Evolutionary conservation across 2,113 vertebrate species (phyloP), one percentile per base, ranked within the genome.

Genomic region (Perccottus glenii): DNA sequence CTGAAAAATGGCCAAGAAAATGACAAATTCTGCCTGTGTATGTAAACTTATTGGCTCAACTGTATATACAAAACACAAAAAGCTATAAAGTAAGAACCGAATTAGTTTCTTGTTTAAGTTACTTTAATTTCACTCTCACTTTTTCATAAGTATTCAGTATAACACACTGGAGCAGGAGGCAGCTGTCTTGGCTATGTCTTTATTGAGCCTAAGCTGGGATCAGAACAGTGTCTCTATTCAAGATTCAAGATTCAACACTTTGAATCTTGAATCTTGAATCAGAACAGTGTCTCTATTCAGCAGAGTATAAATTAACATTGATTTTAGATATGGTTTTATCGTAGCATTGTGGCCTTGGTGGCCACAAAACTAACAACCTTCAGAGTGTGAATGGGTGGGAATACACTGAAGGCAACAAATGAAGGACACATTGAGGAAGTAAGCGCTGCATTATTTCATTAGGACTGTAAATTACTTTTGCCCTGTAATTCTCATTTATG

Each of bases 221-320:
- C 57, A 51, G 61, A 71, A 65, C 55, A 46, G n/a, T 53, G 38
- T 66, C 60, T 76, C 53, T 32, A 60, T 76, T 84, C 73, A 78
- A n/a, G n/a, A n/a, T n/a, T n/a, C n/a, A n/a, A n/a, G n/a, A n/a
- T n/a, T n/a, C n/a, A n/a, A n/a, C n/a, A n/a, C n/a, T n/a, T n/a
- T n/a, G n/a, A n/a, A n/a, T n/a, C n/a, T n/a, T n/a, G n/a, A n/a
- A n/a, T n/a, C n/a, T n/a, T n/a, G n/a, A n/a, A n/a, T n/a, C n/a
- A n/a, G n/a, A n/a, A n/a, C n/a, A n/a, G n/a, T 52, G 38, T 66
- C 60, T 76, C 53, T 32, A 60, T 76, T 84, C 73, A 78, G 61
- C 58, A 16, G 67, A 47, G 65, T 67, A 74, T 84, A 77, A 83
- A 80, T 85, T 64, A 80, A 75, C 67, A 87, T 80, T 76, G 70